A percentile compares a stretch with the other conserved stretches of the same genome.
Conservation (phyloP, 64 coral and sea anemone genomes). For the Catalaphyllia jardinei region DNA sequence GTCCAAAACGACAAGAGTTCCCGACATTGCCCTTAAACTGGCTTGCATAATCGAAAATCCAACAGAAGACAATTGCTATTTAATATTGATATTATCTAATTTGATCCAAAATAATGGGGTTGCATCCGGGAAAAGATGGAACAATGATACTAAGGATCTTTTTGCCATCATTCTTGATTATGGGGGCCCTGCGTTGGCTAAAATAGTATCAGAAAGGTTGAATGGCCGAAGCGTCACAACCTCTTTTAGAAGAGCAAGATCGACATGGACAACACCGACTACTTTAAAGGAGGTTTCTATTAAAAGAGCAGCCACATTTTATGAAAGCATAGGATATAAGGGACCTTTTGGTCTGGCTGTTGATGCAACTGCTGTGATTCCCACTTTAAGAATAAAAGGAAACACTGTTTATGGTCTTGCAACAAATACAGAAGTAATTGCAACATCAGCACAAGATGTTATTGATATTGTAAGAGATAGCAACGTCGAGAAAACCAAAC, state of each 20-base stretch:
- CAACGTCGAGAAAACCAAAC: neutral
- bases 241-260: neutral
- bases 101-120: too few relatives aligned
- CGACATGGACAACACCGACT: neutral
- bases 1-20: too few relatives aligned
- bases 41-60: too few relatives aligned
- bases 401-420: constrained; percentile 15
- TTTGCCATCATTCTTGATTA: constrained; percentile 69
- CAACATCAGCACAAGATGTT: constrained; percentile 15
- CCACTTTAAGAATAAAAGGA: constrained; percentile 33
- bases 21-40: too few relatives aligned
- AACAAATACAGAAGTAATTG: neutral
- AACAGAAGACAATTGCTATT: too few relatives aligned
- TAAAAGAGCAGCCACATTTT: too few relatives aligned
- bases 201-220: neutral
- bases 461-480: too few relatives aligned
- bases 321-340: too few relatives aligned
- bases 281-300: constrained; percentile 8
- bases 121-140: too few relatives aligned
- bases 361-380: constrained; percentile 23
- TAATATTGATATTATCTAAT: too few relatives aligned
- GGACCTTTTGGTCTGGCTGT: too few relatives aligned
- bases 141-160: constrained; percentile 14
- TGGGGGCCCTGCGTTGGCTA: constrained; percentile 15
- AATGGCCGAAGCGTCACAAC: neutral